Evolutionary conservation across 2,888 invertebrate genomes (phyloP), one percentile per base, ranked within the genome.

Genomic region (Xanthostigma xanthostigma): DNA sequence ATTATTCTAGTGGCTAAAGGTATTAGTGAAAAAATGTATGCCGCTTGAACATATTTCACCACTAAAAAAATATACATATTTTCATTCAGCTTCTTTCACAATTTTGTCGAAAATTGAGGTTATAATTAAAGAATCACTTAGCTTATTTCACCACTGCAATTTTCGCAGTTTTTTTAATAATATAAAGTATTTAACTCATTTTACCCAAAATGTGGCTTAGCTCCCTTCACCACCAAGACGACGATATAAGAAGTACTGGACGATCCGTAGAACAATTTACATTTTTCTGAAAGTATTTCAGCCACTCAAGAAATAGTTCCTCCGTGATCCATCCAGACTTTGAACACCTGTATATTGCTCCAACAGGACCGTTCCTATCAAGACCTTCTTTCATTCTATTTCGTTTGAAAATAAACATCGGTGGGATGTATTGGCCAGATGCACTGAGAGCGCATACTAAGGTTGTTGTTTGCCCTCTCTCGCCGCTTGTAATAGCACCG

Each of bases 321-420:
- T 58, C 59, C 48, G 56, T 55, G 12, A 54, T 58, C 60, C 58
- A 56, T 12, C 53, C 55, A 50, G 54, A 55, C 12, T 50, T 45
- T 11, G 58, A 58, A 46, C 55, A 58, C 42, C 46, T 50, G 46
- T 58, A 59, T 36, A 67, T 51, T 8, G 65, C 59, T 36, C 62
- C 61, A 51, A 58, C 49, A 53, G 65, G 65, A 12, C 67, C 67
- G 59, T 63, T 64, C 46, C 62, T 62, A 51, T 65, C 60, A 9
- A 69, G 57, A 1, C 53, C 50, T 10, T 62, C 61, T 41, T 61
- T 62, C 62, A 66, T 57, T 49, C 64, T 62, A 53, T 68, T 62
- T 27, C 66, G 48, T 1, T 66, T 66, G 49, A 63, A 70, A 44
- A 70, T 68, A 55, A 69, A 68, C 66, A 70, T 66, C 2, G 68